Evolutionary conservation across 2,888 invertebrate genomes (phyloP).

Genomic region (Cerastis leucographa): DNA sequence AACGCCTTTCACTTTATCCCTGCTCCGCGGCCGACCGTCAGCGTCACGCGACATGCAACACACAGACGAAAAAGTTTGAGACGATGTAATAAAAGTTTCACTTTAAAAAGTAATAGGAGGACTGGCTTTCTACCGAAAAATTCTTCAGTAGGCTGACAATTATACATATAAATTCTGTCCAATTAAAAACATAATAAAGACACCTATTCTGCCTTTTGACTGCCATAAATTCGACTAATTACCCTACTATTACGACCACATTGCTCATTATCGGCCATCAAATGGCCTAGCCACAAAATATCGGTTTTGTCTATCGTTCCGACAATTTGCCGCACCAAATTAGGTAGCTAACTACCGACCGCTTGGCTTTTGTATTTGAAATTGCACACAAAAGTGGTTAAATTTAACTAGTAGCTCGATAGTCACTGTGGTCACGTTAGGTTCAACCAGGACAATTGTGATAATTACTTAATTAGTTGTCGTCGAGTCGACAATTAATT

Average conservation of each 20-base stretch:
- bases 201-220: background rate
- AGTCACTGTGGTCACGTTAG: background rate
- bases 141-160: background rate
- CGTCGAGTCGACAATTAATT: too few relatives aligned
- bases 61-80: too few relatives aligned
- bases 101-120: background rate
- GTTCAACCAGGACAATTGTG: background rate
- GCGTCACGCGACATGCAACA: too few relatives aligned
- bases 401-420: background rate
- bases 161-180: background rate
- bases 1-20: too few relatives aligned
- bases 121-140: background rate
- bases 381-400: background rate
- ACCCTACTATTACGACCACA: background rate
- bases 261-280: slow-evolving; percentile 3
- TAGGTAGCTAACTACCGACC: background rate
- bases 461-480: too few relatives aligned
- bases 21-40: too few relatives aligned
- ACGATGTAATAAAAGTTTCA: too few relatives aligned
- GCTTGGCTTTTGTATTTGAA: background rate
- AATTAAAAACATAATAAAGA: background rate
- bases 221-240: slow-evolving; percentile 8
- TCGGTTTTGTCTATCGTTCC: slow-evolving; percentile 1
- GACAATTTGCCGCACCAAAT: slow-evolving; percentile 8
- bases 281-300: slow-evolving; percentile 19